Base-by-base conservation (phyloP, 2,888 invertebrate species). In the Ypsolopha sequella region DNA sequence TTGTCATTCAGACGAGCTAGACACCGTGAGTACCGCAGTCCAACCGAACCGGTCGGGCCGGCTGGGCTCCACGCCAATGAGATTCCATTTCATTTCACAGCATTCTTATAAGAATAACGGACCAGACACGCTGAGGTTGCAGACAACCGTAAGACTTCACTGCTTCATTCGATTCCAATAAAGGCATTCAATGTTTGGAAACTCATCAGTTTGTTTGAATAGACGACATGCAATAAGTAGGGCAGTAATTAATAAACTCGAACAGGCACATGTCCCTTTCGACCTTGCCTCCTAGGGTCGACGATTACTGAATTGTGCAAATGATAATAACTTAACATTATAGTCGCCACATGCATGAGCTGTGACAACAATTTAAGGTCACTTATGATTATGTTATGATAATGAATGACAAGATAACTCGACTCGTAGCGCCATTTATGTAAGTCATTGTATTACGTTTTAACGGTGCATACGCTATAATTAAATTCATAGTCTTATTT, bases 71-170 rank as follows among this genome's bases (percentile, higher is more conserved):
- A 76, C 79, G 78, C 81, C 84, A 82, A 85, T 84, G 80, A 85
- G 80, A 86, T 85, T 85, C 85, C 80, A 76, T 81, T 82, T 80
- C 79, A 79, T 79, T 78, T 76, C 78, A 71, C 75, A 76, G 80
- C 82, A 85, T 84, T 85, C 85, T 80, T 81, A 76, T 69, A 69
- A 68, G 70, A 77, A 69, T 84, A 85, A 85, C 84, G 82, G 84
- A 70, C 70, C 71, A 72, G 71, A 68, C 72, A 63, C 63, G 63
- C 60, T 59, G 65, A 70, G 70, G 68, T 62, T 60, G 62, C 63
- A 63, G 60, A 60, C 67, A 65, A 64, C 66, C 62, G 63, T 62
- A 63, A 64, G 64, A 60, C 58, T 52, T 43, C 55, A 57, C 54
- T 48, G 48, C 57, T 58, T 59, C 57, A 57, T 59, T 60, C 24